Conservation (phyloP, 2,797 vertebrate genomes). For the Dromococcyx pavoninus region DNA sequence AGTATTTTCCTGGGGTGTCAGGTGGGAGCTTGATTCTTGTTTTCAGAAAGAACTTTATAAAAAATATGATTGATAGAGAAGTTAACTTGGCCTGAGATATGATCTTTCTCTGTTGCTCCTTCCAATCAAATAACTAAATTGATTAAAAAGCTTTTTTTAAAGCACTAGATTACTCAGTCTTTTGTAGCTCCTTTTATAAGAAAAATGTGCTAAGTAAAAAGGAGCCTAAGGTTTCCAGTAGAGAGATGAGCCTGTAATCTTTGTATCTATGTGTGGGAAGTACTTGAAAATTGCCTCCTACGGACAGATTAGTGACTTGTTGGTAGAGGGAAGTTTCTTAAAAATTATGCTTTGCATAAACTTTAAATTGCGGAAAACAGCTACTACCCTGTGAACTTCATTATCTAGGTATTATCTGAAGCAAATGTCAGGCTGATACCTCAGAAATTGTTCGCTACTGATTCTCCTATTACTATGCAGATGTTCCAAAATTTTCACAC, state of each 20-base stretch:
- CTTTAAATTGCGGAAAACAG: conserved; percentile 19
- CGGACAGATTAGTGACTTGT: conserved; percentile 41
- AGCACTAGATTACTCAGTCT: conserved; percentile 60
- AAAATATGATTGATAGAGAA: conserved; percentile 33
- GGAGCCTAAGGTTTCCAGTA: not conserved
- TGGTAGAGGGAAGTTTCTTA: not conserved
- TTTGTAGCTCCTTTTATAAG: conserved; percentile 55
- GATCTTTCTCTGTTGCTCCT: conserved; percentile 61
- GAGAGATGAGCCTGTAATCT: conserved; percentile 34
- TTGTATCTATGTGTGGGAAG: conserved; percentile 35
- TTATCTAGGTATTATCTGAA: conserved; percentile 23
- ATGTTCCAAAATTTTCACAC: not conserved
- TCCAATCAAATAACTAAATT: conserved; percentile 54
- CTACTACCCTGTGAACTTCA: not conserved
- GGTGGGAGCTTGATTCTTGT: not conserved
- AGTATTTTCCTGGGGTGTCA: not conserved
- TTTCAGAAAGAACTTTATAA: conserved; percentile 27
- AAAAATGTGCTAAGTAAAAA: not conserved
- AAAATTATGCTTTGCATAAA: conserved; percentile 34
- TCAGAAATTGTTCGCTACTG: not conserved
- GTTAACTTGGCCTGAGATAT: conserved; percentile 24
- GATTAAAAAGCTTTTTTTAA: conserved; percentile 66
- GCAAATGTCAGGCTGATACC: not conserved
- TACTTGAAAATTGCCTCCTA: conserved; percentile 53
- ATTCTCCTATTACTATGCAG: not conserved